phyloP scores from a whole-genome alignment of 2,113 vertebrate species.

The Sitta europaea region DNA sequence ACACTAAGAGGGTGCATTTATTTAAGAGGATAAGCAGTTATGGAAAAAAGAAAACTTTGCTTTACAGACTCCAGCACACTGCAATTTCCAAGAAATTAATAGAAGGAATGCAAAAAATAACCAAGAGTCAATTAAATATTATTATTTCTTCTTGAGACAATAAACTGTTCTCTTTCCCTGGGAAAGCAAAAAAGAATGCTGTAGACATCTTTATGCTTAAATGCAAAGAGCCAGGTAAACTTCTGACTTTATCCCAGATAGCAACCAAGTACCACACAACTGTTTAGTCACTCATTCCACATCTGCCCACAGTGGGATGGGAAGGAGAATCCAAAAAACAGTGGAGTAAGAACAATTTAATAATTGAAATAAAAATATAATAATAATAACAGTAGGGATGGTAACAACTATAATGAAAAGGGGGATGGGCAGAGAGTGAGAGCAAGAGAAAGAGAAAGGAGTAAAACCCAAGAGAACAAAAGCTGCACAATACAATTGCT shows the following conservation, averaged over 20 bases:
- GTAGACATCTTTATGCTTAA: background rate
- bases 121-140: background rate
- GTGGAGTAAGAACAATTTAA: background rate
- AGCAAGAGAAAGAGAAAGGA: background rate
- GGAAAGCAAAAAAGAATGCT: background rate
- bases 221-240: background rate
- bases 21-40: background rate
- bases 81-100: background rate
- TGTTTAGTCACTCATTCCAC: background rate
- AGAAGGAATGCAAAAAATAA: background rate
- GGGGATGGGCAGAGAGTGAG: fast-evolving
- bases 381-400: background rate
- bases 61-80: background rate
- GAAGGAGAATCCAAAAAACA: background rate
- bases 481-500: background rate
- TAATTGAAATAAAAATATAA: background rate
- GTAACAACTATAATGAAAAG: background rate
- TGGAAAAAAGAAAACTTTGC: background rate
- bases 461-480: background rate
- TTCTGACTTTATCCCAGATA: background rate
- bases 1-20: background rate
- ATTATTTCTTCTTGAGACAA: background rate
- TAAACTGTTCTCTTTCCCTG: background rate
- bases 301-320: background rate
- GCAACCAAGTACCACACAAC: background rate